Conservation (phyloP, 2,113 vertebrate genomes). For the Nipponia nippon region DNA sequence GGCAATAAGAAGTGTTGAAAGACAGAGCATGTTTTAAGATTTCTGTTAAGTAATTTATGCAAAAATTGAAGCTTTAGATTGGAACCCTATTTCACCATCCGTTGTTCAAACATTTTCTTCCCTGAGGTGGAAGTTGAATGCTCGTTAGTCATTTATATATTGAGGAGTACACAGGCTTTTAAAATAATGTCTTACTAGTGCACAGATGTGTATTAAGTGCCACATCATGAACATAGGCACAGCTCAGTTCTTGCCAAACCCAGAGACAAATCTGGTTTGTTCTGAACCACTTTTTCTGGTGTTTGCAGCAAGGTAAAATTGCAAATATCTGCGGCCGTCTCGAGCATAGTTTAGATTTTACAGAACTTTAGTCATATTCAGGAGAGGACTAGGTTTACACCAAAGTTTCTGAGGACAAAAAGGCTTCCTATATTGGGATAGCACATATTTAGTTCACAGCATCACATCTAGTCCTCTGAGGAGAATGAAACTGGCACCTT, state of each 20-base stretch:
- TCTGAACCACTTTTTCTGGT: neutral
- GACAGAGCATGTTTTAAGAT: neutral
- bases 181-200: neutral
- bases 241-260: neutral
- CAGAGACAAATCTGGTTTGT: neutral
- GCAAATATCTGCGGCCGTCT: neutral
- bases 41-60: neutral
- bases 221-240: neutral
- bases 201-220: neutral
- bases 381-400: neutral
- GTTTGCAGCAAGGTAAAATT: neutral
- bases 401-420: neutral
- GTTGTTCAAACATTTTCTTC: neutral
- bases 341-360: neutral
- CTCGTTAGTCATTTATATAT: neutral
- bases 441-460: neutral
- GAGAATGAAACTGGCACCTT: neutral
- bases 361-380: neutral
- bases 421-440: neutral
- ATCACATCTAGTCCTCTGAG: neutral
- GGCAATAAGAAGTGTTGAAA: neutral
- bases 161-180: neutral
- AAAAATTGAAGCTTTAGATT: neutral
- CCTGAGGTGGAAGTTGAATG: neutral
- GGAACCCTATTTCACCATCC: neutral